Conservation (phyloP, 2,888 invertebrate species). For the Cryptus armator region DNA sequence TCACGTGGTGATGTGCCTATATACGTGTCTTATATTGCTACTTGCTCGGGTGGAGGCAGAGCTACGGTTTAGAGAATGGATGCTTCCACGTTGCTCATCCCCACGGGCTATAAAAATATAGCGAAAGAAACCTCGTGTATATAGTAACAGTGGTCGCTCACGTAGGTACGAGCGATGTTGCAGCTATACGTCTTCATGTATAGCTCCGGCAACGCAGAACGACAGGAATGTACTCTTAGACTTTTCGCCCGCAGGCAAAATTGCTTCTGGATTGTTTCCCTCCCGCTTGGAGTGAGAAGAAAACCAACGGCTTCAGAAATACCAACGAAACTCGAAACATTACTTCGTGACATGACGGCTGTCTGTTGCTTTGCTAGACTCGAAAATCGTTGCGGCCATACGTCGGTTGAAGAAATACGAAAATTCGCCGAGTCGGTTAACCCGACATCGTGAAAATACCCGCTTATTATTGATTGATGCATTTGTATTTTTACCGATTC, state of each 20-base stretch:
- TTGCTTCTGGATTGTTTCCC: constrained; percentile 65
- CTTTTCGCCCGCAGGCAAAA: constrained; percentile 64
- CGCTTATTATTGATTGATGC: too few species aligned
- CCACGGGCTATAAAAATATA: constrained; percentile 78
- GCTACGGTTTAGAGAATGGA: constrained; percentile 57
- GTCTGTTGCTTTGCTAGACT: constrained; percentile 15
- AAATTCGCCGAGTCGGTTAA: not conserved
- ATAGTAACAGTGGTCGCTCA: constrained; percentile 29
- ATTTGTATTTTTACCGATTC: not conserved
- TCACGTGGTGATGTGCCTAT: constrained; percentile 55
- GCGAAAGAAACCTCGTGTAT: constrained; percentile 37
- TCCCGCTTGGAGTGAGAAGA: constrained; percentile 11
- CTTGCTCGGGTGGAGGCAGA: constrained; percentile 47
- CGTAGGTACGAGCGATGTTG: constrained; percentile 40
- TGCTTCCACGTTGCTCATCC: constrained; percentile 68
- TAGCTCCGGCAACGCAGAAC: constrained; percentile 72
- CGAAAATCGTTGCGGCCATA: not conserved
- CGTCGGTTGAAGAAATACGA: not conserved
- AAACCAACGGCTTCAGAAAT: constrained; percentile 47
- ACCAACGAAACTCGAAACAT: constrained; percentile 48
- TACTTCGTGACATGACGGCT: not conserved
- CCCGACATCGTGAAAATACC: too few species aligned
- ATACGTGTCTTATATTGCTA: constrained; percentile 54
- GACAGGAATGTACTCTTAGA: constrained; percentile 81
- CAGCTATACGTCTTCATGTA: constrained; percentile 37